Evolutionary conservation across 2,888 invertebrate species (phyloP).

Genomic region (Julus scanicus): DNA sequence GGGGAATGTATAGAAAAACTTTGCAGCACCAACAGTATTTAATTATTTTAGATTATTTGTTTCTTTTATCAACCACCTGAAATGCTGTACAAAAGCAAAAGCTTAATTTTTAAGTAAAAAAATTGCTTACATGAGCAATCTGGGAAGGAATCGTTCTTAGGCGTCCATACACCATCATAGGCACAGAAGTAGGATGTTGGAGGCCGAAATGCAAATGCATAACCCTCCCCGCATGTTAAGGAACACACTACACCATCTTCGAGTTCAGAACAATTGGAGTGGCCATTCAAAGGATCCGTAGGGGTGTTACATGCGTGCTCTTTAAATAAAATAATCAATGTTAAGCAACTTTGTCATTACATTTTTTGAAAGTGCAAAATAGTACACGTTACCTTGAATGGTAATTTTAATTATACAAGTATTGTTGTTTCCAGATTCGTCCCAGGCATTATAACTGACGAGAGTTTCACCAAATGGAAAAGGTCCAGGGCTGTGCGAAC

Average conservation of each 20-base stretch:
- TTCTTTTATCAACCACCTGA: no score
- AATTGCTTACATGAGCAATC: conserved; percentile 71
- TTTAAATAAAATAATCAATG: conserved; percentile 47
- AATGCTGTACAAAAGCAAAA: no score
- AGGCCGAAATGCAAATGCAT: conserved; percentile 70
- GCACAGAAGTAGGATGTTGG: conserved; percentile 66
- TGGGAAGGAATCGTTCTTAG: conserved; percentile 67
- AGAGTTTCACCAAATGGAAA: conserved; percentile 72
- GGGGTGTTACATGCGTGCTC: conserved; percentile 68
- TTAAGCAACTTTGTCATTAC: not conserved
- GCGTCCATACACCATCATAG: conserved; percentile 66
- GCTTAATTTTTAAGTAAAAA: not conserved
- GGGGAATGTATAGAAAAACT: not conserved
- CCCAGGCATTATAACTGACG: conserved; percentile 72
- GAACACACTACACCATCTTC: conserved; percentile 69
- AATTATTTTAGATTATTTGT: no score
- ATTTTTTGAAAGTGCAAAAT: not conserved
- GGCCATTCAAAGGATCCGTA: conserved; percentile 69
- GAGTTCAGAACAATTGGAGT: conserved; percentile 68
- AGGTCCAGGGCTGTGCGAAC: conserved; percentile 66
- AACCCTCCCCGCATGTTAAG: conserved; percentile 73
- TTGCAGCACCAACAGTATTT: no score
- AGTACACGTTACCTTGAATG: conserved; percentile 69
- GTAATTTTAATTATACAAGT: conserved; percentile 73
- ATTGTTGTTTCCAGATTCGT: conserved; percentile 72